Conservation (phyloP, 2,797 vertebrate genomes). For the Eidolon dupreanum region DNA sequence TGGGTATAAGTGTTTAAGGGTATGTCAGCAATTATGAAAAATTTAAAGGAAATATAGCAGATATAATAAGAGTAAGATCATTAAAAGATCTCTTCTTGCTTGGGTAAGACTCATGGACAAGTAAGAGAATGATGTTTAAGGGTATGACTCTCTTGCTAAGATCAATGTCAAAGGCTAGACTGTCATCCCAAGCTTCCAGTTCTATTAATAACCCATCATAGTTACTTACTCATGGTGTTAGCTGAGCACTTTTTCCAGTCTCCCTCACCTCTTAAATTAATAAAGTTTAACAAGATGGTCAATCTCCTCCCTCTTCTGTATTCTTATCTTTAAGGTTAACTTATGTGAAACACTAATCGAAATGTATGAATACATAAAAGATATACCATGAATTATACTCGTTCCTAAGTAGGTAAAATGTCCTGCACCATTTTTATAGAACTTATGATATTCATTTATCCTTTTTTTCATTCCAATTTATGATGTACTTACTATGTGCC, state of each 20-base stretch:
- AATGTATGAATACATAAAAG: constrained; percentile 16
- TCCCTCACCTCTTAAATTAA: constrained; percentile 47
- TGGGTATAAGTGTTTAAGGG: neutral
- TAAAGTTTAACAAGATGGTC: neutral
- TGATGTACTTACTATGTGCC: neutral
- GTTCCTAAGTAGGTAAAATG: constrained; percentile 22
- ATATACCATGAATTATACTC: neutral
- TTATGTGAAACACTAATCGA: constrained; percentile 41
- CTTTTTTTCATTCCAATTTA: neutral
- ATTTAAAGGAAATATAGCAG: neutral
- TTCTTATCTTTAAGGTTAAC: constrained; percentile 29
- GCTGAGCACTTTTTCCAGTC: constrained; percentile 3
- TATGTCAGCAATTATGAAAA: constrained; percentile 4
- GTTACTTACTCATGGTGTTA: neutral
- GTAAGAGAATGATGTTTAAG: neutral
- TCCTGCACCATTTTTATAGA: neutral
- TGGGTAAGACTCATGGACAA: neutral
- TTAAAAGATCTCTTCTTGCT: neutral
- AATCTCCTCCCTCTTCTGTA: neutral
- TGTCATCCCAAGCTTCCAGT: neutral
- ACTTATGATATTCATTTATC: neutral
- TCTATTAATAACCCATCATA: neutral
- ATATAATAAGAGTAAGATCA: neutral
- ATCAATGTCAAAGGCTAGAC: neutral
- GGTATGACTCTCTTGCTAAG: neutral